These are phyloP conservation scores for Yasuhikotakia modesta DNA, from an alignment of 2,797 vertebrate species.

Conservation along the genomic window DNA sequence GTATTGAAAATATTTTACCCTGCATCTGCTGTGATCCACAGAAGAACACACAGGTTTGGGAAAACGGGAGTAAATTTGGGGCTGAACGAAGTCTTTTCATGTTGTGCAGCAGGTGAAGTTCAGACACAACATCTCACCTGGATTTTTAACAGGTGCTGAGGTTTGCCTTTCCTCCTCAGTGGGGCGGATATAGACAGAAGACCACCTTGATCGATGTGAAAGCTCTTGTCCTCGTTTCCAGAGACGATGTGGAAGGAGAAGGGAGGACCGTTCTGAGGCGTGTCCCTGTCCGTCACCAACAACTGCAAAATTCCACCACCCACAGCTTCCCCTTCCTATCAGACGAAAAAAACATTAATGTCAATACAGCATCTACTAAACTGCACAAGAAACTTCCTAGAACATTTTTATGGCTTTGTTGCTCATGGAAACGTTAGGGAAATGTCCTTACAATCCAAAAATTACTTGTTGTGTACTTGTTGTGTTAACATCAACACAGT, in stretches of 20 bases:
- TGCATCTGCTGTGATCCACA: not conserved
- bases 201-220: conserved; percentile 88
- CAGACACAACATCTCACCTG: conserved; percentile 77
- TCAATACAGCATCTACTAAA: too few relatives aligned
- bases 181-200: conserved; percentile 82
- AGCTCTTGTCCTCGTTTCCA: conserved; percentile 85
- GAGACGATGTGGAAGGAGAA: conserved; percentile 88
- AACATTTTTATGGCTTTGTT: too few relatives aligned
- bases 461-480: too few relatives aligned
- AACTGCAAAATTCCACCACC: conserved; percentile 90
- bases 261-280: conserved; percentile 86
- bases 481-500: too few relatives aligned
- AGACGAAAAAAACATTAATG: conserved; percentile 32
- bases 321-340: conserved; percentile 84
- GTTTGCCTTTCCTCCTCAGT: conserved; percentile 79
- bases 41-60: not conserved
- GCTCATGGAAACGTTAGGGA: too few relatives aligned
- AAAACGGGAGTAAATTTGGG: not conserved
- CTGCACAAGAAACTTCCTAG: too few relatives aligned
- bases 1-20: not conserved
- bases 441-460: too few relatives aligned
- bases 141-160: conserved; percentile 87
- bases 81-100: not conserved
- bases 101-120: not conserved
- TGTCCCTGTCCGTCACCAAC: conserved; percentile 87